Evolutionary conservation across 2,113 vertebrate species (phyloP).

Genomic region (Festucalex cinctus): DNA sequence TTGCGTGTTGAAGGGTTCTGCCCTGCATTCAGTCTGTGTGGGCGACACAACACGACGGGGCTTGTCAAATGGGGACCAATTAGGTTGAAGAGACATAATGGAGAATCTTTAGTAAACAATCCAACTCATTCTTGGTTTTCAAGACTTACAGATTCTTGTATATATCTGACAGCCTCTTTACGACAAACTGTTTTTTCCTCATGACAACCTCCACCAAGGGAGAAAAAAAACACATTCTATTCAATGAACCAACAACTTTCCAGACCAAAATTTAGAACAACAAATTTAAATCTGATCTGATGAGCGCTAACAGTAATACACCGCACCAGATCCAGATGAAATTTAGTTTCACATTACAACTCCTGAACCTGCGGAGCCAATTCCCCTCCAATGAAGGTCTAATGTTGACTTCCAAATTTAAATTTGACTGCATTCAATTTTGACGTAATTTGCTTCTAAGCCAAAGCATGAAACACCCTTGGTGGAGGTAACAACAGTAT

Average conservation of each 20-base stretch:
- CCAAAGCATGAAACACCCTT: background rate
- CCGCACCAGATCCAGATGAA: background rate
- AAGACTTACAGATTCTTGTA: background rate
- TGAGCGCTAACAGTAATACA: background rate
- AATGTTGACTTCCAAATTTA: background rate
- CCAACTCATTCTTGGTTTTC: background rate
- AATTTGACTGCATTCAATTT: no score
- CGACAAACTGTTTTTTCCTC: constrained; percentile 30
- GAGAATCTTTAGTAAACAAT: constrained; percentile 9
- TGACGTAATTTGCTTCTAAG: background rate
- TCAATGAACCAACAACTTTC: background rate
- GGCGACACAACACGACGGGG: constrained; percentile 1
- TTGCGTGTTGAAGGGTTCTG: constrained; percentile 15
- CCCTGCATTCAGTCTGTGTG: constrained; percentile 10
- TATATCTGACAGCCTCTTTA: constrained; percentile 26
- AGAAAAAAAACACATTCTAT: background rate
- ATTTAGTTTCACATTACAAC: background rate
- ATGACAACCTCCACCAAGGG: background rate
- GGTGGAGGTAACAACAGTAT: background rate
- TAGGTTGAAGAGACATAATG: constrained; percentile 17
- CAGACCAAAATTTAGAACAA: background rate
- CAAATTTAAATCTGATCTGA: background rate
- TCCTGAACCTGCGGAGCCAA: background rate
- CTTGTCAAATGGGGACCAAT: constrained; percentile 4
- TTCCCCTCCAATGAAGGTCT: background rate